A percentile compares a stretch with the other conserved stretches of the same genome.
Evolutionary conservation across 2,797 vertebrate genomes (phyloP).

Genomic region (Rhinichthys osculus): DNA sequence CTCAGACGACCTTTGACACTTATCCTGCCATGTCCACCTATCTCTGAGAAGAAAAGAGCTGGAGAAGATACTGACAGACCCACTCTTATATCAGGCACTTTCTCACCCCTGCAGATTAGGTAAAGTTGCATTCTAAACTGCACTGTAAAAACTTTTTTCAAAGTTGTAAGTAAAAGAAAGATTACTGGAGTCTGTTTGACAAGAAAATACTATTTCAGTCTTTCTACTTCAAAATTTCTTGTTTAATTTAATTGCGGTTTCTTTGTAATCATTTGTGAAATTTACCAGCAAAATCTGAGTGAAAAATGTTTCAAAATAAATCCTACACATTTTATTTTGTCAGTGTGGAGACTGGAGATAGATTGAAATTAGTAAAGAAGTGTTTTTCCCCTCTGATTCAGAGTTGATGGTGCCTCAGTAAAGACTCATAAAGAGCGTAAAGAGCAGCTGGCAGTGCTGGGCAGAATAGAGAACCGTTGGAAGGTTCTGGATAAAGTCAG

Average conservation of each 20-base stretch:
- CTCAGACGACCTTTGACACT: constrained; percentile 80
- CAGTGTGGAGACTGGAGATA: not conserved
- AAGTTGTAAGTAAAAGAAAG: too few species aligned
- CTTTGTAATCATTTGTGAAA: not conserved
- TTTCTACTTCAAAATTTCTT: too few species aligned
- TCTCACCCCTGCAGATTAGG: constrained; percentile 55
- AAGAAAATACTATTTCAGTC: too few species aligned
- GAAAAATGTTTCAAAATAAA: too few species aligned
- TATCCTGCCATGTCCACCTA: constrained; percentile 84
- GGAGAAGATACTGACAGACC: constrained; percentile 65
- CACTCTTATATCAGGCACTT: constrained; percentile 59
- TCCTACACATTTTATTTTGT: not conserved
- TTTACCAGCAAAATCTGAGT: not conserved
- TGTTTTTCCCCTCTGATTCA: constrained; percentile 57
- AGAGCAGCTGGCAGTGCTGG: constrained; percentile 80
- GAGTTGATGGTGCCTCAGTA: constrained; percentile 70
- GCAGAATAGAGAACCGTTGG: constrained; percentile 82
- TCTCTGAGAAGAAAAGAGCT: constrained; percentile 74
- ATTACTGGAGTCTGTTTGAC: too few species aligned
- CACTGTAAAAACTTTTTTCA: not conserved
- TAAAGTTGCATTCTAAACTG: constrained; percentile 16
- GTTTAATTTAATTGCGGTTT: not conserved
- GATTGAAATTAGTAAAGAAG: not conserved
- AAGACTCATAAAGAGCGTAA: constrained; percentile 73
- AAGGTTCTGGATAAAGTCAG: constrained; percentile 77